These are phyloP conservation scores for Actenoides lindsayi DNA, from an alignment of 2,113 vertebrate species.

Conservation along the genomic window DNA sequence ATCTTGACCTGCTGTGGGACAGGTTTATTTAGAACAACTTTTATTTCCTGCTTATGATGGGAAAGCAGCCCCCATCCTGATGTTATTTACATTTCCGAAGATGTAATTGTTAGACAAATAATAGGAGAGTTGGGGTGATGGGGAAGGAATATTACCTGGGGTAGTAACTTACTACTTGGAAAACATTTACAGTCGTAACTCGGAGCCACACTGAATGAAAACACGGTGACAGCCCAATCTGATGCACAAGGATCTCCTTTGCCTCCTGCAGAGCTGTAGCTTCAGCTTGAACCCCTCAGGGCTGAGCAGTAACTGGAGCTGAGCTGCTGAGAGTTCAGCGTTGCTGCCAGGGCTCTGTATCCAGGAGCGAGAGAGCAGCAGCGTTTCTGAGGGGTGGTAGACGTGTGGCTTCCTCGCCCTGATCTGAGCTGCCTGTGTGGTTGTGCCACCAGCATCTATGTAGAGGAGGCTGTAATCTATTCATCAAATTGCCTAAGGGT, in stretches of 20 bases:
- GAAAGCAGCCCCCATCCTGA: background rate
- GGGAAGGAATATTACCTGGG: background rate
- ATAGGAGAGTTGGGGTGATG: background rate
- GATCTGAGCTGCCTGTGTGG: background rate
- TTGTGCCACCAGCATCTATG: slow-evolving; percentile 6
- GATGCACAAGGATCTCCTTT: background rate
- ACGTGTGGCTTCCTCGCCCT: background rate
- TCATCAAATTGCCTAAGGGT: background rate
- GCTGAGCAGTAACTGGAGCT: background rate
- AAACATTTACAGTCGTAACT: background rate
- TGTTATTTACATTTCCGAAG: slow-evolving; percentile 44
- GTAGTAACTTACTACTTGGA: background rate
- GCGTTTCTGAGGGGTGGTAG: background rate
- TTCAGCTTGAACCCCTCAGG: background rate
- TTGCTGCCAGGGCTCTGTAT: background rate
- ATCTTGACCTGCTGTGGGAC: slow-evolving; percentile 59
- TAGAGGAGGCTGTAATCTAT: background rate
- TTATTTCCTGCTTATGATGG: background rate
- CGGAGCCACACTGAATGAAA: background rate
- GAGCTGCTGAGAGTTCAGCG: background rate
- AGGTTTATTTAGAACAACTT: slow-evolving; percentile 59
- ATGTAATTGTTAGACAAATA: slow-evolving; percentile 10
- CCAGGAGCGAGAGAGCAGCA: background rate
- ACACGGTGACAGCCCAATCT: background rate
- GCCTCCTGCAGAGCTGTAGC: background rate